Base-by-base conservation (phyloP, 1,140 invertebrate species). In the Linepithema humile region DNA sequence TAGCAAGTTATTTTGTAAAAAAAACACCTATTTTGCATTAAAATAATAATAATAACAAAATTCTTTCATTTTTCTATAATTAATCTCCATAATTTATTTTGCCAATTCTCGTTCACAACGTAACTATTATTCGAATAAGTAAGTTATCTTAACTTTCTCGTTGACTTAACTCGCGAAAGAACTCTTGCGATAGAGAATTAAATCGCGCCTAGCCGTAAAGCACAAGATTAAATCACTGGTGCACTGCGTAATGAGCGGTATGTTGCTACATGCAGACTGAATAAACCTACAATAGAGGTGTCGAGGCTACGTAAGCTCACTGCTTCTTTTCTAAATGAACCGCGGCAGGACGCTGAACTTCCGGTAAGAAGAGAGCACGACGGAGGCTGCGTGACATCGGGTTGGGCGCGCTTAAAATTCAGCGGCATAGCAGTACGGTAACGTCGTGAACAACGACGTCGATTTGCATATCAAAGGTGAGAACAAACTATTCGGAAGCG, bases 391-490 rank as follows among this genome's bases (percentile, higher is more conserved):
- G 35, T 32, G 48, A 55, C 64, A 55, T 57, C 64, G 75, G 12
- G 48, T n/a, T 29, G 40, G 32, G 48, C 40, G 55, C 53, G 62
- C 40, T 83, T 85, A 83, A 85, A 83, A 85, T 85, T 85, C 80
- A 85, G 12, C 84, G 72, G 70, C 70, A 38, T n/a, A 50, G 48
- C 32, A 40, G 64, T 5, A 38, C 32, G 50, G 35, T 20, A 40
- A 48, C 69, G 53, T 67, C 64, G 48, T 62, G 53, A 84, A 77
- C 82, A 86, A 84, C 74, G 59, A 72, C 64, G 70, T 12, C 64
- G 57, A 86, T 86, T 86, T 84, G 65, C 85, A 84, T 86, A 72
- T 84, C 85, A 86, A 86, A 86, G 74, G 73, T 64, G 48, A 40
- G 73, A 64, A 80, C 67, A 86, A 78, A 84, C 73, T 84, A 78